Base-by-base conservation (phyloP, 2,113 vertebrate species). In the Zeus faber region DNA sequence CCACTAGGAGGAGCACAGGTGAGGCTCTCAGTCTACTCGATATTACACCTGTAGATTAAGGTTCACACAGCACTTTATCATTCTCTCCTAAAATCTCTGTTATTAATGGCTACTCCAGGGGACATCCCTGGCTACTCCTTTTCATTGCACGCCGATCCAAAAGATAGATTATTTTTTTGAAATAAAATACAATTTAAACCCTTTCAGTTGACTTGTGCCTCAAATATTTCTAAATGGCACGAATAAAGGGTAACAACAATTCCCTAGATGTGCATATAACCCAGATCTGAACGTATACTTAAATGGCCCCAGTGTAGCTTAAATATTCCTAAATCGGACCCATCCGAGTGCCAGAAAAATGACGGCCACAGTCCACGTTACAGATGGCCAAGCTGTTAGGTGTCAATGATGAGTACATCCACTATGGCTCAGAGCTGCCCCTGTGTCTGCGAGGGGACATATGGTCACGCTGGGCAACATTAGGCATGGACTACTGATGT, bases 371-470 rank as follows among this genome's bases (percentile, higher is more conserved):
- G 63, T 69, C 59, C 64, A 59, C 2, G 43, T 53, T 62, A 80
- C 89, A 91, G 88, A 89, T 90, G 89, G 87, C 49, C n/a, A 6
- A 85, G 70, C 85, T 76, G 75, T 57, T 80, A 85, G 86, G 72
- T 79, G 76, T 84, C 80, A 80, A 54, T 60, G 70, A 77, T 76
- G 75, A 85, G 60, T 76, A 65, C 72, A 73, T 87, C 58, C 60
- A 77, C 81, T 81, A 78, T 85, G 81, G 85, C 85, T 79, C 72
- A 47, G 41, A 58, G 51, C 54, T 60, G 62, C 67, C 60, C 57
- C 58, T 39, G 63, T 85, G 77, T 82, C 78, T 75, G 70, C 86
- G 79, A 49, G 25, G 24, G 49, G 71, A 82, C 89, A 90, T 87
- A 89, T 89, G 88, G 87, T 84, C 87, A 73, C 57, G 80, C 87